These are phyloP conservation scores for Gonatopus flavifemur DNA, from an alignment of 1,140 invertebrate species.

Conservation along the genomic window DNA sequence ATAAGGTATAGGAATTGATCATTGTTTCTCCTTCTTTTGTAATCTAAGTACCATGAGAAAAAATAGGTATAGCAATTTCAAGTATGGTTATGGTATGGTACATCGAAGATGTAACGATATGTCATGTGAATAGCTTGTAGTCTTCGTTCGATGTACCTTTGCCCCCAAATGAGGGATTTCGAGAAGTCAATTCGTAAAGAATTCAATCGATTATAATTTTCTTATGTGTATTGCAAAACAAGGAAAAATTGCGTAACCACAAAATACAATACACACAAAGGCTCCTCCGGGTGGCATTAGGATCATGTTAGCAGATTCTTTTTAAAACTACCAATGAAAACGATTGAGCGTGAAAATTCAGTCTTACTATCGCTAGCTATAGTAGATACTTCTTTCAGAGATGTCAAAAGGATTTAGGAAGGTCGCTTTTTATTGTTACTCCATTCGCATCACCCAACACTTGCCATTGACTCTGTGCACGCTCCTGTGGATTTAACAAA, in stretches of 20 bases:
- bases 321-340: constrained; percentile 27
- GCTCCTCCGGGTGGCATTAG: constrained; percentile 38
- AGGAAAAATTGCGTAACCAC: constrained; percentile 43
- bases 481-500: constrained; percentile 12
- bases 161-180: not conserved
- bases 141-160: not conserved
- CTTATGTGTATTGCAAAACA: constrained; percentile 17
- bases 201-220: not conserved
- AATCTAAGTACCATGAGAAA: no score
- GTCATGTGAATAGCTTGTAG: not conserved
- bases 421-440: not conserved
- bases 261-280: constrained; percentile 24
- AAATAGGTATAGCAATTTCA: no score
- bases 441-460: constrained; percentile 23
- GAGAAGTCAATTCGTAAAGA: no score
- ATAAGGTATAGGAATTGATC: no score
- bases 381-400: no score
- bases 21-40: no score
- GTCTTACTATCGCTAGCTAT: no score
- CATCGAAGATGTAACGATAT: not conserved
- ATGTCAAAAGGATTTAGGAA: no score
- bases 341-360: constrained; percentile 42
- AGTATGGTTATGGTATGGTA: not conserved
- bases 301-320: constrained; percentile 50
- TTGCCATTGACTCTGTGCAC: constrained; percentile 31